These are phyloP conservation scores for Leiothrix lutea DNA, from an alignment of 2,113 vertebrate genomes.

Conservation along the genomic window DNA sequence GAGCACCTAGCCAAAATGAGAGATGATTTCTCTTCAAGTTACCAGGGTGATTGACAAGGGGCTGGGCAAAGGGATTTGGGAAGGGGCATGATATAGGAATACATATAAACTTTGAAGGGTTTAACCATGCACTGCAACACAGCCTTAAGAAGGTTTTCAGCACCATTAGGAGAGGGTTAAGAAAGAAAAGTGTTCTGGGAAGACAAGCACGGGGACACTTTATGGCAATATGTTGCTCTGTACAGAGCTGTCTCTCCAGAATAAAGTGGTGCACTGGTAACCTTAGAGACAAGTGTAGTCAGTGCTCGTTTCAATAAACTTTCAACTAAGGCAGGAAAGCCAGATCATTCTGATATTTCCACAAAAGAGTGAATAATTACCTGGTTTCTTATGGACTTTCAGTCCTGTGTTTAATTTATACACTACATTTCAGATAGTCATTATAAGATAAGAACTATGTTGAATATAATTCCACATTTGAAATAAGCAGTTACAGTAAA, in stretches of 20 bases:
- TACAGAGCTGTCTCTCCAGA: neutral
- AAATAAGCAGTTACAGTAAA: neutral
- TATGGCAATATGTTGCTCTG: neutral
- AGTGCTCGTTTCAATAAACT: neutral
- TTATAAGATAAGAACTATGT: neutral
- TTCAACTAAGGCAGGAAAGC: neutral
- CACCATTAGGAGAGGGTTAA: neutral
- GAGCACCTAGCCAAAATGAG: too few relatives aligned
- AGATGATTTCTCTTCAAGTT: too few relatives aligned
- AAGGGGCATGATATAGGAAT: too few relatives aligned
- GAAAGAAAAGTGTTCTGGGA: neutral
- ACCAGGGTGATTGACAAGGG: too few relatives aligned
- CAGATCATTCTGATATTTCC: neutral
- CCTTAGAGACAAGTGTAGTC: neutral
- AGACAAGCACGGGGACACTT: neutral
- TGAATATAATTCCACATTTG: neutral
- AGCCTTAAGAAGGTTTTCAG: neutral
- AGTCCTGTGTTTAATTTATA: neutral
- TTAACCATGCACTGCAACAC: too few relatives aligned
- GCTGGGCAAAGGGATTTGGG: too few relatives aligned
- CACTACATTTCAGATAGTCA: neutral
- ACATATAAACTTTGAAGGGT: too few relatives aligned
- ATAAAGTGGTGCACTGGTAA: neutral
- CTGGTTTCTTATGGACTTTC: rapidly evolving
- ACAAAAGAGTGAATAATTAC: neutral